Conservation (phyloP, 2,888 invertebrate species). For the Dasysyrphus albostriatus region DNA sequence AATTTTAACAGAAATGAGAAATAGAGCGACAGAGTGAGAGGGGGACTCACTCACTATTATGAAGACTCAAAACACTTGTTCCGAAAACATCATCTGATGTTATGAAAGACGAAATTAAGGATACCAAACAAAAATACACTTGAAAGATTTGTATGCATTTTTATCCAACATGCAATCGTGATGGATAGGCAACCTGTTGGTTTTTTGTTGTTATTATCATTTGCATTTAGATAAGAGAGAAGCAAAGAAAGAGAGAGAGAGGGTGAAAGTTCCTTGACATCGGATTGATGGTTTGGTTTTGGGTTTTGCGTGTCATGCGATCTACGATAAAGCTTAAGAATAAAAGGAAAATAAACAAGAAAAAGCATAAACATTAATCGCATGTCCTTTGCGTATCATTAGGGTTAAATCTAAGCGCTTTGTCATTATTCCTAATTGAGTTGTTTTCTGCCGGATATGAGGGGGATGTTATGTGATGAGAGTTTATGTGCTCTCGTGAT, state of each 20-base stretch:
- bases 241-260: background rate
- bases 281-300: background rate
- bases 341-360: conserved; percentile 31
- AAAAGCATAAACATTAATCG: conserved; percentile 58
- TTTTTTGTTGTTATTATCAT: background rate
- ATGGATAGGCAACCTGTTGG: conserved; percentile 57
- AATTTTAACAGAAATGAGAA: conserved; percentile 10
- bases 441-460: conserved; percentile 19
- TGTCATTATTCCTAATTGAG: conserved; percentile 58
- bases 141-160: conserved; percentile 9
- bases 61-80: conserved; percentile 19
- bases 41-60: background rate
- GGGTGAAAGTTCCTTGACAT: conserved; percentile 25
- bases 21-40: background rate
- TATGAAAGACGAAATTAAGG: conserved; percentile 45
- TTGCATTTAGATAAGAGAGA: conserved; percentile 24
- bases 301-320: conserved; percentile 57
- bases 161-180: conserved; percentile 32
- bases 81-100: conserved; percentile 27
- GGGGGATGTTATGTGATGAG: background rate
- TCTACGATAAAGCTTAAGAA: conserved; percentile 7
- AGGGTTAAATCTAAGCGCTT: conserved; percentile 57
- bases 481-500: background rate
- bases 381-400: conserved; percentile 62
- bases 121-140: conserved; percentile 33